Percentiles rank a stretch among this genome's conserved stretches.
Evolutionary conservation across 2,888 invertebrate genomes (phyloP).

Genomic region (Timema podura): DNA sequence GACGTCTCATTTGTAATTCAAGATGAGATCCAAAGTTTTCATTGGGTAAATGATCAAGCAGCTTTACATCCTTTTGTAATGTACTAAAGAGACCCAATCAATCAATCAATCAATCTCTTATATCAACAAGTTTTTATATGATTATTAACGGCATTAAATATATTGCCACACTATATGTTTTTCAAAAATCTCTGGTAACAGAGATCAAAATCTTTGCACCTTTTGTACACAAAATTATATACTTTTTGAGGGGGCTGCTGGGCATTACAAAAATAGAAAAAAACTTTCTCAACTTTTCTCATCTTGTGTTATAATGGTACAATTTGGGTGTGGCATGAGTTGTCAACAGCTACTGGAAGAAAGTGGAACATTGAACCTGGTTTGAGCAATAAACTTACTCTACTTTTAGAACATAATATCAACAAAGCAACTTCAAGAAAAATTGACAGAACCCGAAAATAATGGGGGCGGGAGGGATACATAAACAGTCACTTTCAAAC

Average conservation of each 20-base stretch:
- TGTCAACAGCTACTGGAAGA: no score
- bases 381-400: no score
- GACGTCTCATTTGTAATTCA: background rate
- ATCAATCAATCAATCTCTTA: background rate
- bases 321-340: no score
- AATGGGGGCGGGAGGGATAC: no score
- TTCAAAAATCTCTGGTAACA: background rate
- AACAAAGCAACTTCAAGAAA: no score
- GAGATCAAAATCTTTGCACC: background rate
- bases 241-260: background rate
- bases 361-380: no score
- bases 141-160: background rate
- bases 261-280: conserved; percentile 1
- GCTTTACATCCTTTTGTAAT: conserved; percentile 1
- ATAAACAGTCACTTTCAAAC: no score
- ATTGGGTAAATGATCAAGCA: conserved; percentile 2
- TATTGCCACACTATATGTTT: background rate
- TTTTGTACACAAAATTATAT: background rate
- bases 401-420: no score
- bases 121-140: background rate
- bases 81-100: background rate
- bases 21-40: background rate
- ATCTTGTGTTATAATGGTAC: background rate
- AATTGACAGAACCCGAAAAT: no score
- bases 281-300: background rate